Evolutionary conservation across 2,888 invertebrate species (phyloP).

Genomic region (Rhaphigaster nebulosa): DNA sequence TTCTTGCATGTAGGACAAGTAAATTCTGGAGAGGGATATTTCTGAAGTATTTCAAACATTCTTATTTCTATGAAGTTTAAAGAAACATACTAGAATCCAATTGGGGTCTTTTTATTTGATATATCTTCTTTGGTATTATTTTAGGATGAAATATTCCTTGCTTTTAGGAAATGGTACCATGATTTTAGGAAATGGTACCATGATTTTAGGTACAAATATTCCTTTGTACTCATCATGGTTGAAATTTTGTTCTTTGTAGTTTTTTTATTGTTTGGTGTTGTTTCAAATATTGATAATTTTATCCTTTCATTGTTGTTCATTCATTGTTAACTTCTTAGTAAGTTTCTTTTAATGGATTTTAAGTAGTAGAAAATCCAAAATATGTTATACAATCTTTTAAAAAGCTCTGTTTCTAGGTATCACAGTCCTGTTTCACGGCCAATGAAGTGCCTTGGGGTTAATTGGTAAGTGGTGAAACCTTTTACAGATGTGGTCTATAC

Average conservation of each 20-base stretch:
- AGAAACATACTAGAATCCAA: background rate
- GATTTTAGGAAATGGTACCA: too few species aligned
- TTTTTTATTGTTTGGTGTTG: background rate
- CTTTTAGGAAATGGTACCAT: too few species aligned
- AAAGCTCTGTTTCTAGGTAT: constrained; percentile 22
- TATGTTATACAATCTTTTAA: constrained; percentile 10
- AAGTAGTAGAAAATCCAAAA: constrained; percentile 4
- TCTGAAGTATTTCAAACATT: background rate
- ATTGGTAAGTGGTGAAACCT: constrained; percentile 18
- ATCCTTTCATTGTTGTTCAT: background rate
- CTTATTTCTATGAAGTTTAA: background rate
- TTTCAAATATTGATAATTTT: background rate
- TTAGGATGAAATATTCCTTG: background rate
- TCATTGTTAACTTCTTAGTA: constrained; percentile 35
- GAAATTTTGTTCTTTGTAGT: background rate
- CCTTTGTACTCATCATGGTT: background rate
- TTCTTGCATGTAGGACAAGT: too few species aligned
- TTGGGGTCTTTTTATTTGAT: background rate
- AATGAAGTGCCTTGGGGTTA: background rate
- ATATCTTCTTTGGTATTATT: background rate
- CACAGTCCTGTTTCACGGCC: background rate
- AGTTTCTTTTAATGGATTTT: background rate
- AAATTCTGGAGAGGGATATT: too few species aligned
- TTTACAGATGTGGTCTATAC: background rate
- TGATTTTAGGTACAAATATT: background rate